A percentile compares a stretch with the other conserved stretches of the same genome.
phyloP scores from a whole-genome alignment of 2,888 invertebrate species.

The Watsonalla binaria region DNA sequence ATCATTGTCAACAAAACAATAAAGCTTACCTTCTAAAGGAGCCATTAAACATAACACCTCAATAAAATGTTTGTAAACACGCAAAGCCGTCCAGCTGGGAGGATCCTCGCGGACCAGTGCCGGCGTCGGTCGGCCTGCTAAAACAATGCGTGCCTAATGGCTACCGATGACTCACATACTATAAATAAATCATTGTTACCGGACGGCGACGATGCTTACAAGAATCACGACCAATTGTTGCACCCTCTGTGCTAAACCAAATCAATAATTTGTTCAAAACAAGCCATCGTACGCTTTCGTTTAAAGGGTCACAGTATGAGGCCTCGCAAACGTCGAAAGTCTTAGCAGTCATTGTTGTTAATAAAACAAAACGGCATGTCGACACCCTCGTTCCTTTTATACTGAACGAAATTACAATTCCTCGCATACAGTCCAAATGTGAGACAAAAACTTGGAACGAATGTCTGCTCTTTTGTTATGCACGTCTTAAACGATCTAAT shows the following conservation, averaged over 20 bases:
- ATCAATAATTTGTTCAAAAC: constrained; percentile 76
- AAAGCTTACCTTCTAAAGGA: constrained; percentile 64
- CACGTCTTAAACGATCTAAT: constrained; percentile 50
- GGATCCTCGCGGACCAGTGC: constrained; percentile 35
- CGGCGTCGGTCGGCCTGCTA: constrained; percentile 25
- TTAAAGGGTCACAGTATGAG: constrained; percentile 69
- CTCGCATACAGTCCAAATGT: constrained; percentile 46
- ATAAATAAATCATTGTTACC: constrained; percentile 71
- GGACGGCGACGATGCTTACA: constrained; percentile 52
- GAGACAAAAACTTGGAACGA: constrained; percentile 64
- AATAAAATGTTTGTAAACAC: constrained; percentile 78
- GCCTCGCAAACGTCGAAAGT: constrained; percentile 51
- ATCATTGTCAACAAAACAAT: constrained; percentile 61
- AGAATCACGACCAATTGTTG: constrained; percentile 70
- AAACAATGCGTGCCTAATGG: constrained; percentile 66
- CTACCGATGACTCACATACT: constrained; percentile 68
- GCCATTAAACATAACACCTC: constrained; percentile 72
- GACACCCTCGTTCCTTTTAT: constrained; percentile 73
- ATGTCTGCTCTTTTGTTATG: constrained; percentile 49
- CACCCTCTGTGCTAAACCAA: constrained; percentile 70
- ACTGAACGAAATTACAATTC: constrained; percentile 58
- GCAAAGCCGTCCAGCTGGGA: constrained; percentile 69
- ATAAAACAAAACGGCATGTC: constrained; percentile 71
- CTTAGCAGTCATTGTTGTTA: constrained; percentile 60
- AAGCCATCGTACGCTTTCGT: constrained; percentile 51